phyloP scores from a whole-genome alignment of 1,140 invertebrate genomes.

The Drosophila carrolli region DNA sequence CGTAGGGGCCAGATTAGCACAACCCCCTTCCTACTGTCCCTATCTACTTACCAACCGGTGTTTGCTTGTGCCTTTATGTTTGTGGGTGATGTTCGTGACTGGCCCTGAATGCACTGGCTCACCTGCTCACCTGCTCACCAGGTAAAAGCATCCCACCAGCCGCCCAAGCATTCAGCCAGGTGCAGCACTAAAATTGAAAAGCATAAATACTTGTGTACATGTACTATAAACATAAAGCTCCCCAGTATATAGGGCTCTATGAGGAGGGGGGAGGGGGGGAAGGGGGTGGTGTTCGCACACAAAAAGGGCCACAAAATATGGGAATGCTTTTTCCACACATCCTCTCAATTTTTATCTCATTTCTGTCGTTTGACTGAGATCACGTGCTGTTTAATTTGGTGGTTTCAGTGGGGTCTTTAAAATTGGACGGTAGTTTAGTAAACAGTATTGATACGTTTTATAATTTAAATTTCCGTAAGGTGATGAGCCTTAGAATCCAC shows the following conservation, averaged over 20 bases:
- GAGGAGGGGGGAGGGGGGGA: too few species aligned
- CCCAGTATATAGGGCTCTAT: not conserved
- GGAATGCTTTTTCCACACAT: not conserved
- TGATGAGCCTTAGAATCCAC: too few species aligned
- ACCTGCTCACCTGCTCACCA: constrained; percentile 28
- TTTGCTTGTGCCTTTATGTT: not conserved
- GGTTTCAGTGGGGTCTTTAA: not conserved
- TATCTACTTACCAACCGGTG: not conserved
- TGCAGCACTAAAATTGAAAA: constrained; percentile 45
- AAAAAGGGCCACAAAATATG: constrained; percentile 8
- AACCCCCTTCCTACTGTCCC: not conserved
- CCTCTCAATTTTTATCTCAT: constrained; percentile 2
- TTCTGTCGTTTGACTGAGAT: not conserved
- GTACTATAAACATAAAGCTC: constrained; percentile 24
- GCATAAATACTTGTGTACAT: constrained; percentile 33
- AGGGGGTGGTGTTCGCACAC: not conserved
- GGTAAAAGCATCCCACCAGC: constrained; percentile 3
- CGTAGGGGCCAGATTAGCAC: constrained; percentile 19
- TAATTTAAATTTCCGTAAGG: too few species aligned
- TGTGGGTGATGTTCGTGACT: constrained; percentile 24
- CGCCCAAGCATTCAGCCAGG: constrained; percentile 15
- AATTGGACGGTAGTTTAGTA: too few species aligned
- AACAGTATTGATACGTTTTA: too few species aligned
- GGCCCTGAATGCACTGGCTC: constrained; percentile 36
- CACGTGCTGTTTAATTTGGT: constrained; percentile 2